Conservation (phyloP, 2,113 vertebrate genomes). For the Heterotilapia buettikoferi region DNA sequence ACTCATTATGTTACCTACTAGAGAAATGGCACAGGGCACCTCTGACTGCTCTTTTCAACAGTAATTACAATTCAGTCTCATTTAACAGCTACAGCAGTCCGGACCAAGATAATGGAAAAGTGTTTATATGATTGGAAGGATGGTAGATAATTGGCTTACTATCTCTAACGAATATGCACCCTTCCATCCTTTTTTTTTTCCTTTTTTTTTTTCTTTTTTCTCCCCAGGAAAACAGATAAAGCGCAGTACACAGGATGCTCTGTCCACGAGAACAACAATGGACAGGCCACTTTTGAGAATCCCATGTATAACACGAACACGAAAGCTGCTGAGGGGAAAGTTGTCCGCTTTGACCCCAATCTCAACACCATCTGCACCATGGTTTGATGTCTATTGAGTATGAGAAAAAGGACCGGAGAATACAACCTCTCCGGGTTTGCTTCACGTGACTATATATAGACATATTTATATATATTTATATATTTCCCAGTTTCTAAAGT, state of each 20-base stretch:
- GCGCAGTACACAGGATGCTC: conserved; percentile 96
- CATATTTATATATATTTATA: conserved; percentile 38
- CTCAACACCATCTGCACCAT: conserved; percentile 99
- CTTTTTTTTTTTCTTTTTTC: neutral
- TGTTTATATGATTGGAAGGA: conserved; percentile 31
- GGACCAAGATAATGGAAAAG: conserved; percentile 16
- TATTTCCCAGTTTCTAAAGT: conserved; percentile 45
- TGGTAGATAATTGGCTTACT: conserved; percentile 26
- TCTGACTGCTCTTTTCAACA: conserved; percentile 31
- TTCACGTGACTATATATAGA: conserved; percentile 56
- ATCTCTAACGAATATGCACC: conserved; percentile 23
- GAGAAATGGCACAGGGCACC: neutral
- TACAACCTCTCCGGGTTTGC: conserved; percentile 6
- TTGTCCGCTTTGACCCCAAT: conserved; percentile 95
- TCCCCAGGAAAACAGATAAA: conserved; percentile 92
- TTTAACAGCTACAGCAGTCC: conserved; percentile 41
- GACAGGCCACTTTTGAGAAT: conserved; percentile 98
- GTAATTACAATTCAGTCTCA: conserved; percentile 37
- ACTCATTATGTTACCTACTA: conserved; percentile 23
- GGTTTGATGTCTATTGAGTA: conserved; percentile 80
- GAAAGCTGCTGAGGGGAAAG: conserved; percentile 94
- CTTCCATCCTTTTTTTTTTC: neutral
- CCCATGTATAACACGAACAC: conserved; percentile 97
- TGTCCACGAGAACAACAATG: conserved; percentile 98
- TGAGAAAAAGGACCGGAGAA: neutral